Evolutionary conservation across 2,888 invertebrate species (phyloP).

Genomic region (Lasioglossum calceatum): DNA sequence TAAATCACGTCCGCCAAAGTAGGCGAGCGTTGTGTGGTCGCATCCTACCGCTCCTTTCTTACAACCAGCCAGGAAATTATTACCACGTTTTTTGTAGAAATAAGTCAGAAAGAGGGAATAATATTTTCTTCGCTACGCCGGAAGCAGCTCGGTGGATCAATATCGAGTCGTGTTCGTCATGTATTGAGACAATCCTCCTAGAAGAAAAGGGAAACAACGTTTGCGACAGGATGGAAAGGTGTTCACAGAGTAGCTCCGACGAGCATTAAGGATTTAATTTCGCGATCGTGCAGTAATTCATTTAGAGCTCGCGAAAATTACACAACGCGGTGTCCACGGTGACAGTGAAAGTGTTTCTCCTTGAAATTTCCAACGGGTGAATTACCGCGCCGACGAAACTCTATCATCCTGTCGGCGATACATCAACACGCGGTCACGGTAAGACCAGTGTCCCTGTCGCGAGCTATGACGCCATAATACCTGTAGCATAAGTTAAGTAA

Average conservation of each 20-base stretch:
- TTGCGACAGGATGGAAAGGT: not conserved
- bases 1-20: conserved; percentile 32
- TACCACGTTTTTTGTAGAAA: not conserved
- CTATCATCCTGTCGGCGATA: not conserved
- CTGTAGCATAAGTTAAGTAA: not conserved
- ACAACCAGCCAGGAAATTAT: not conserved
- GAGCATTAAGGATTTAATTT: not conserved
- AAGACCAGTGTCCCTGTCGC: not conserved
- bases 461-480: not conserved
- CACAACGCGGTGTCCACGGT: conserved; percentile 70
- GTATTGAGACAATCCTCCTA: not conserved
- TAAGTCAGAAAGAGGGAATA: not conserved
- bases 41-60: not conserved
- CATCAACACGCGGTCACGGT: conserved; percentile 32
- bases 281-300: not conserved
- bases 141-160: too few relatives aligned
- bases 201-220: not conserved
- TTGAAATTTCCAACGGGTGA: conserved; percentile 75
- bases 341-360: conserved; percentile 83
- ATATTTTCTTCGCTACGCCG: too few relatives aligned
- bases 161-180: too few relatives aligned
- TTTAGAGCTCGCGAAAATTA: conserved; percentile 49
- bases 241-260: too few relatives aligned
- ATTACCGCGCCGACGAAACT: not conserved
- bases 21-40: not conserved